phyloP scores from a whole-genome alignment of 2,797 vertebrate genomes.

The Graptemys geographica region DNA sequence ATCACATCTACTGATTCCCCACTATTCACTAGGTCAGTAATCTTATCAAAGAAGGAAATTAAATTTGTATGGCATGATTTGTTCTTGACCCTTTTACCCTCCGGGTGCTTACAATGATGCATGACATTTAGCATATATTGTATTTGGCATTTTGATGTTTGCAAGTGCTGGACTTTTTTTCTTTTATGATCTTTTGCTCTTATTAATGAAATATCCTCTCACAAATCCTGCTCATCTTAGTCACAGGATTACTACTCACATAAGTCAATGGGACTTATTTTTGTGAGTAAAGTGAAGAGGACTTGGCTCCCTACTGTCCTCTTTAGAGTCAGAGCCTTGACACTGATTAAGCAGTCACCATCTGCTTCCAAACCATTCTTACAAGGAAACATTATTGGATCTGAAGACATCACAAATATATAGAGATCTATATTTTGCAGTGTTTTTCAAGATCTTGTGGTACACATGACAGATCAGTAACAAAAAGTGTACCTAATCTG shows the following conservation, averaged over 20 bases:
- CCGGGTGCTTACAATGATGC: not conserved
- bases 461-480: not conserved
- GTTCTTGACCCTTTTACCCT: too few species aligned
- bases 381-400: not conserved
- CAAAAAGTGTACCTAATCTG: not conserved
- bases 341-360: not conserved
- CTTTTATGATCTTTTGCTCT: constrained; percentile 31
- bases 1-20: too few species aligned
- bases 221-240: not conserved
- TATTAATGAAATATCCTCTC: constrained; percentile 9
- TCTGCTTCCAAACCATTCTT: constrained; percentile 21
- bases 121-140: constrained; percentile 18
- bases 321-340: constrained; percentile 1
- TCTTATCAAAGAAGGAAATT: too few species aligned
- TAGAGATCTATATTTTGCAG: not conserved
- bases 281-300: not conserved
- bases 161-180: constrained; percentile 24
- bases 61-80: too few species aligned
- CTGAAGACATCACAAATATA: not conserved
- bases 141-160: constrained; percentile 34
- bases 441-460: not conserved
- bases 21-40: too few species aligned
- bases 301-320: not conserved
- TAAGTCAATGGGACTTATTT: constrained; percentile 27
- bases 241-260: not conserved